Percentiles rank a stretch among this genome's conserved stretches.
Conservation (phyloP, 2,797 vertebrate genomes). For the Gorsachius magnificus region DNA sequence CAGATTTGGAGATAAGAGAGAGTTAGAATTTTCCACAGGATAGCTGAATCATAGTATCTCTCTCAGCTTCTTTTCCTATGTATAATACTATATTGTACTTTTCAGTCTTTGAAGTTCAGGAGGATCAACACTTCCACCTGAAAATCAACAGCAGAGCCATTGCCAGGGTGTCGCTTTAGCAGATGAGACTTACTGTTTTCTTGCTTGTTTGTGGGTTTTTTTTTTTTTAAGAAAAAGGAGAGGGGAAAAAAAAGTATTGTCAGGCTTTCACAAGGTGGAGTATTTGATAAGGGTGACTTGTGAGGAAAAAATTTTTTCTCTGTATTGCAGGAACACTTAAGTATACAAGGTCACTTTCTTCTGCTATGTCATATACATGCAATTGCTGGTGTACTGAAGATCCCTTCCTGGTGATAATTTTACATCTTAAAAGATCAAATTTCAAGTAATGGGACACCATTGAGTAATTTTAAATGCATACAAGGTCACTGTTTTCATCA, state of each 20-base stretch:
- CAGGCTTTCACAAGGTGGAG: neutral
- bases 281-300: neutral
- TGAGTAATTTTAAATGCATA: neutral
- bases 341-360: neutral
- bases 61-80: neutral
- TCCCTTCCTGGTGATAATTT: neutral
- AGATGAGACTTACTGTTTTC: neutral
- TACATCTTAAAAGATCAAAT: neutral
- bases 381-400: neutral
- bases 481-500: neutral
- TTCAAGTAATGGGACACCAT: neutral
- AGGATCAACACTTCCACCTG: neutral
- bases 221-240: too few species aligned
- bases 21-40: conserved; percentile 1
- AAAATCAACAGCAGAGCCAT: neutral
- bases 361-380: neutral
- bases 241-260: neutral
- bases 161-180: neutral
- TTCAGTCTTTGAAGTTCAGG: neutral
- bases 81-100: neutral
- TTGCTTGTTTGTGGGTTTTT: neutral
- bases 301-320: neutral
- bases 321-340: neutral
- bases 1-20: neutral
- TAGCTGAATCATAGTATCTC: neutral